Conservation (phyloP, 1,140 invertebrate species). For the Lamellibrachia luymesi region DNA sequence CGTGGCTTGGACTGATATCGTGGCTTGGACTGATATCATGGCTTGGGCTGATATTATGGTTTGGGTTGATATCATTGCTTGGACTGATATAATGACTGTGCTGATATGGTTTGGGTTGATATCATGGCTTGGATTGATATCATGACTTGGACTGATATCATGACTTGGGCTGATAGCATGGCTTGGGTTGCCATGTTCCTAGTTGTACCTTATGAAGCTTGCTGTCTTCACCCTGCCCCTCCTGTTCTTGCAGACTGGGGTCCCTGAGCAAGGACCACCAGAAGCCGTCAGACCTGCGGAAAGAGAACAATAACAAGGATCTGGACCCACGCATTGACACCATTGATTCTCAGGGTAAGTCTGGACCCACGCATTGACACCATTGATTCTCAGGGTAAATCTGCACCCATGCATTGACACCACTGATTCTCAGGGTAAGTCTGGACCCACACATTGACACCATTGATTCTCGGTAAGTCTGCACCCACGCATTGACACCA, state of each 20-base stretch:
- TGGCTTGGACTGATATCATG: neutral
- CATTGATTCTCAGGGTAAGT: conserved; percentile 10
- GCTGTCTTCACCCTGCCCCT: too few relatives aligned
- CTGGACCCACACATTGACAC: too few relatives aligned
- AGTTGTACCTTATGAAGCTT: too few relatives aligned
- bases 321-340: conserved; percentile 4
- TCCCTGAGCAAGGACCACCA: conserved; percentile 25
- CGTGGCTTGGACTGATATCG: too few relatives aligned
- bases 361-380: neutral
- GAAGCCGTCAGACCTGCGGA: conserved; percentile 2
- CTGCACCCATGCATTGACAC: too few relatives aligned
- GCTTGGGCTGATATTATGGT: neutral
- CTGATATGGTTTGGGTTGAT: neutral
- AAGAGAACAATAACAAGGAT: conserved; percentile 21
- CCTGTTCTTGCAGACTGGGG: conserved; percentile 22
- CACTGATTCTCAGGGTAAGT: too few relatives aligned
- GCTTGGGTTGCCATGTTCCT: too few relatives aligned
- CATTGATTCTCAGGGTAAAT: neutral
- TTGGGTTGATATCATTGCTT: neutral
- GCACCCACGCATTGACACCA: too few relatives aligned
- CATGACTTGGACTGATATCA: too few relatives aligned
- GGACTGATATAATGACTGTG: neutral
- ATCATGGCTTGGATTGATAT: neutral
- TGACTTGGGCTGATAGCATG: too few relatives aligned
- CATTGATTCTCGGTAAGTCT: too few relatives aligned